These are phyloP conservation scores for Pyrocoelia pectoralis DNA, from an alignment of 2,888 invertebrate genomes.

Conservation along the genomic window DNA sequence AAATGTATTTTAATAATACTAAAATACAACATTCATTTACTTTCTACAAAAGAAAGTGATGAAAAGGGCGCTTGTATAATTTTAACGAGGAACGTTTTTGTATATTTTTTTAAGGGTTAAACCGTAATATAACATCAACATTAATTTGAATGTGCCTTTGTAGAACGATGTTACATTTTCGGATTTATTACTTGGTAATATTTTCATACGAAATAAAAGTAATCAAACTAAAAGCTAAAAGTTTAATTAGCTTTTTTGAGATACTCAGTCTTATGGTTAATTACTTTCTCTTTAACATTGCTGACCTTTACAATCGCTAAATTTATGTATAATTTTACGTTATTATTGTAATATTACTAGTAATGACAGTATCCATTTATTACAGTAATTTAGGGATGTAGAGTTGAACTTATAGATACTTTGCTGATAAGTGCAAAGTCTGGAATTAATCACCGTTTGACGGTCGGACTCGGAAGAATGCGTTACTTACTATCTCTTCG, in stretches of 20 bases:
- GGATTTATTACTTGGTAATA: constrained; percentile 1
- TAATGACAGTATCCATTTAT: no score
- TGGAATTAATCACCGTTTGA: no score
- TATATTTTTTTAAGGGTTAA: neutral
- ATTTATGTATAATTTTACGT: no score
- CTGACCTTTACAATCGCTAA: no score
- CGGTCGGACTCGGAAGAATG: no score
- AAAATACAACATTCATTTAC: neutral
- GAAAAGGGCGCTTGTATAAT: neutral
- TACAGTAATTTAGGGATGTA: no score
- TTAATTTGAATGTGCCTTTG: constrained; percentile 1
- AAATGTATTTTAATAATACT: neutral
- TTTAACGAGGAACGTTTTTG: neutral
- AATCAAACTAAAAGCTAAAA: neutral
- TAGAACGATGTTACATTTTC: neutral
- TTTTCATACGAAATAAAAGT: neutral
- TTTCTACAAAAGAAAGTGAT: neutral
- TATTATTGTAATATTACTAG: no score
- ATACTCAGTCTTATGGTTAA: neutral
- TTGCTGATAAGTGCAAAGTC: no score
- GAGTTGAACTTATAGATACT: no score
- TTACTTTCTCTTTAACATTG: no score
- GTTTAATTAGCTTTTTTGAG: neutral
- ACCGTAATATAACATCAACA: neutral
- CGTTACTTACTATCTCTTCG: no score